Evolutionary conservation across 2,888 invertebrate genomes (phyloP).

Genomic region (Andrena minutula): DNA sequence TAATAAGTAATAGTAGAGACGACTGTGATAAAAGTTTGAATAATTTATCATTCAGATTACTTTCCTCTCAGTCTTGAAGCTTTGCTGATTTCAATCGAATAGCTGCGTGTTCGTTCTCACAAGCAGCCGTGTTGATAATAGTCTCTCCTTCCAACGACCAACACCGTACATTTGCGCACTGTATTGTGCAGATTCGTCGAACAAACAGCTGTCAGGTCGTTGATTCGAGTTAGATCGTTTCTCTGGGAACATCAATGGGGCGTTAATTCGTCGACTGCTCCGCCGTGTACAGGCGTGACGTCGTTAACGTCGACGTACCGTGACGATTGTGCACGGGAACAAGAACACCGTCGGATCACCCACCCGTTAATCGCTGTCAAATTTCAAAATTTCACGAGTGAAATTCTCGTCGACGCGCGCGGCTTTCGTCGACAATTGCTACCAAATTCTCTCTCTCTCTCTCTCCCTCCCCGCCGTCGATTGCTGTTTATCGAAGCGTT

Average conservation of each 20-base stretch:
- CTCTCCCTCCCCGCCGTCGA: neutral
- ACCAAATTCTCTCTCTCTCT: slow-evolving; percentile 1
- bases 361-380: slow-evolving; percentile 64
- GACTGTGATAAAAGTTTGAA: no score
- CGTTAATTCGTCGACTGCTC: slow-evolving; percentile 69
- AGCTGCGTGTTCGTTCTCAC: neutral
- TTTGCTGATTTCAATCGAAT: neutral
- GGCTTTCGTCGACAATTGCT: slow-evolving; percentile 22
- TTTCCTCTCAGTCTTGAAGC: neutral
- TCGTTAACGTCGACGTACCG: slow-evolving; percentile 67
- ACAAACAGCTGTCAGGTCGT: slow-evolving; percentile 58
- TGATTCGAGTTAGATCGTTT: slow-evolving; percentile 65
- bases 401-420: slow-evolving; percentile 20
- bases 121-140: slow-evolving; percentile 15
- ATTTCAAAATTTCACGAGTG: slow-evolving; percentile 57
- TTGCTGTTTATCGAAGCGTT: slow-evolving; percentile 3
- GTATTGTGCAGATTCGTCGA: slow-evolving; percentile 39
- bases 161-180: neutral
- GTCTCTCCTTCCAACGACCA: neutral
- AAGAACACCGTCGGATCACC: slow-evolving; percentile 62
- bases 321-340: slow-evolving; percentile 65
- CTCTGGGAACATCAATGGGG: slow-evolving; percentile 69
- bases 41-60: no score
- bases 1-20: no score
- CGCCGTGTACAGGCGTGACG: slow-evolving; percentile 60